Base-by-base conservation (phyloP, 2,888 invertebrate genomes). In the Volucella inflata region DNA sequence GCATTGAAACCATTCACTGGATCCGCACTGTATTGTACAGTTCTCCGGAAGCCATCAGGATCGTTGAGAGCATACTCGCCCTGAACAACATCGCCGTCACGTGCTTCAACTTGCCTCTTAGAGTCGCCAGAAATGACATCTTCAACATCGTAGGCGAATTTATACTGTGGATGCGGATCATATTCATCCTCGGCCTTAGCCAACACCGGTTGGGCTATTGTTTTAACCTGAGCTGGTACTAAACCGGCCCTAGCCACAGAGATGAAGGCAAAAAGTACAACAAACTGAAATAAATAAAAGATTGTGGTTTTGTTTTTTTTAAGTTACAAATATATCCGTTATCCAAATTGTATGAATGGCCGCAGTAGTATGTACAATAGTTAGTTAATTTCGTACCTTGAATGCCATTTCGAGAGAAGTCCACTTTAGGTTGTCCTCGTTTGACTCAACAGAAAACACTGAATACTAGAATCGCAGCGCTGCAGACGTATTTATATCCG, bases 391-490 rank as follows among this genome's bases (percentile, higher is more conserved):
- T 30, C 4, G 46, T 81, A 88, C 88, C 88, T 88, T 88, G 71
- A 84, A 76, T 71, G 83, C 64, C 87, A 87, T 88, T 78, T 84
- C 83, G 83, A 81, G 68, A 84, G 65, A 64, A 65, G 16, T 76
- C 81, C 62, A 50, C 78, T 76, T 75, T 64, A 16, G 53, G 70
- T 74, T 68, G 79, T 57, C 88, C 90, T 90, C 89, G 88, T 88
- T 88, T 88, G 88, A 90, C 92, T 90, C 91, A 91, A 91, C 91
- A 91, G 91, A 90, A 91, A 91, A 92, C 91, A 92, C 91, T 91
- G 92, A 91, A 91, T 91, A 91, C 87, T 78, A 85, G 72, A 71
- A 85, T 67, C 87, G 88, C 83, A 87, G 84, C 42, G 17, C 65
- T 53, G 44, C 67, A 71, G 85, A 79, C 71, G 88, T 90, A 90